Conservation (phyloP, 2,113 vertebrate species). For the Myotis brandtii region DNA sequence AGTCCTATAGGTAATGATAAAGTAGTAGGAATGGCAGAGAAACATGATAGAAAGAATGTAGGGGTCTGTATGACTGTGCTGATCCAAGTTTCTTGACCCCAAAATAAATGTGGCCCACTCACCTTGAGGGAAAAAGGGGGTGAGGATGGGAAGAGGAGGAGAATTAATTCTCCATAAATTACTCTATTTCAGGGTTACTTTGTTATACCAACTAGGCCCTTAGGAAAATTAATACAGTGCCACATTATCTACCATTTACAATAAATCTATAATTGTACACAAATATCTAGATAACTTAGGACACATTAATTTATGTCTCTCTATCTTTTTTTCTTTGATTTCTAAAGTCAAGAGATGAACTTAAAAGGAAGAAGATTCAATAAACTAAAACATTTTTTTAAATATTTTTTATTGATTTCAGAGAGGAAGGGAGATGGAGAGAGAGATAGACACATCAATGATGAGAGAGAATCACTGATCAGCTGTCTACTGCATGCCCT, state of each 20-base stretch:
- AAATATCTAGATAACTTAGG: not conserved
- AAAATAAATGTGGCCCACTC: not conserved
- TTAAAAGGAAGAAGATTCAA: not conserved
- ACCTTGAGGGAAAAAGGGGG: not conserved
- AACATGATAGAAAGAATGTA: not conserved
- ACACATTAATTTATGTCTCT: not conserved
- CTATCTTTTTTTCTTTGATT: not conserved
- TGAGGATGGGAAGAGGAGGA: not conserved
- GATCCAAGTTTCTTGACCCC: not conserved
- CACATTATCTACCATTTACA: not conserved
- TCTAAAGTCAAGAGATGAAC: not conserved
- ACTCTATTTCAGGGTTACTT: not conserved
- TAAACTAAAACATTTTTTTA: not conserved
- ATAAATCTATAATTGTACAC: not conserved
- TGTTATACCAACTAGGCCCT: not conserved
- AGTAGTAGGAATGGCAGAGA: not conserved
- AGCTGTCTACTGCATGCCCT: no score
- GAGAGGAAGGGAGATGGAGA: no score
- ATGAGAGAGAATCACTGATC: no score
- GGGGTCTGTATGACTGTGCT: not conserved
- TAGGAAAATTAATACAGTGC: not conserved
- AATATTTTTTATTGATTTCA: no score
- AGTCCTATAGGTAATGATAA: not conserved
- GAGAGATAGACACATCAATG: no score
- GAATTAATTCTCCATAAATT: not conserved